A percentile compares a stretch with the other conserved stretches of the same genome.
Evolutionary conservation across 1,140 invertebrate genomes (phyloP).

Genomic region (Brachionus plicatilis): DNA sequence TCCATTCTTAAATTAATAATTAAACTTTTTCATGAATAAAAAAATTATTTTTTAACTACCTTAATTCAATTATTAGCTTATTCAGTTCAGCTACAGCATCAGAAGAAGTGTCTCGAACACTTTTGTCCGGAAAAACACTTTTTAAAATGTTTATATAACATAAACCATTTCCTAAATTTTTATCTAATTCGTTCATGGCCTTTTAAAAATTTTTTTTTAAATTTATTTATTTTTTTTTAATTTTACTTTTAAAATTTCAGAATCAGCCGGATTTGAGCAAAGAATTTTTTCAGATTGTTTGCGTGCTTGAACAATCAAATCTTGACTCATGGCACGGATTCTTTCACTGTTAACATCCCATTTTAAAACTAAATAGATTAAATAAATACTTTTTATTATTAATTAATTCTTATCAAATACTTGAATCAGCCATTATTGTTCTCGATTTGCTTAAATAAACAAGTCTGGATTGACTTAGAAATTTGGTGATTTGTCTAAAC

Average conservation of each 20-base stretch:
- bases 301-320: background rate
- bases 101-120: constrained; percentile 57
- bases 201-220: background rate
- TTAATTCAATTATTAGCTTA: constrained; percentile 59
- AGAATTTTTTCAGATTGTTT: background rate
- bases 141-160: constrained; percentile 49
- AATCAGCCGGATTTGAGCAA: background rate
- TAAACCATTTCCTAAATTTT: constrained; percentile 16
- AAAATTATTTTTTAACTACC: constrained; percentile 42
- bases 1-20: constrained; percentile 54
- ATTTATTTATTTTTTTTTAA: background rate
- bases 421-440: background rate
- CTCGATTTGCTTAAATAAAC: background rate
- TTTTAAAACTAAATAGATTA: background rate
- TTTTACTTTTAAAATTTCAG: background rate
- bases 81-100: constrained; percentile 57
- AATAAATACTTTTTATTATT: background rate
- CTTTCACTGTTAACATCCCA: constrained; percentile 17
- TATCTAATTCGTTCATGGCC: constrained; percentile 34
- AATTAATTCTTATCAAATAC: background rate
- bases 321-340: background rate
- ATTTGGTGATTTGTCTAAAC: background rate
- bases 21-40: background rate
- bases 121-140: constrained; percentile 56
- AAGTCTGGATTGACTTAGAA: background rate